Conservation (phyloP, 2,888 invertebrate species). For the Sesia bembeciformis region DNA sequence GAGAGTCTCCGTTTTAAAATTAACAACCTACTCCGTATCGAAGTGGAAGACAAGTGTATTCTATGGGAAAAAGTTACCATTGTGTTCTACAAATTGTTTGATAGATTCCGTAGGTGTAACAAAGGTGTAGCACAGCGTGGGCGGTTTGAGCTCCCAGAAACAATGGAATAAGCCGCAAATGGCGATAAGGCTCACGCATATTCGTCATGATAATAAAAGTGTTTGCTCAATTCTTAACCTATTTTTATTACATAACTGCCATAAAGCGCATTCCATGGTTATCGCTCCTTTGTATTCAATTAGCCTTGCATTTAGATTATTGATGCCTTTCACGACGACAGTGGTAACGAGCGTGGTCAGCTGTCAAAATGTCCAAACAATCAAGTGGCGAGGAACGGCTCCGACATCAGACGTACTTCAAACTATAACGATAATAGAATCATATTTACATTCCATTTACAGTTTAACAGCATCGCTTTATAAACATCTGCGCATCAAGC, state of each 20-base stretch:
- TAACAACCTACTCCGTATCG: slow-evolving; percentile 5
- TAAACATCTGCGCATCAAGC: no score
- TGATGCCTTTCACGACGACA: slow-evolving; percentile 69
- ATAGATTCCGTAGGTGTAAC: slow-evolving; percentile 6
- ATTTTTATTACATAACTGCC: slow-evolving; percentile 43
- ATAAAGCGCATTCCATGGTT: slow-evolving; percentile 62
- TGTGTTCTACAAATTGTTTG: slow-evolving; percentile 8
- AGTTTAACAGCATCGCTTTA: background rate
- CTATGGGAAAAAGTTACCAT: slow-evolving; percentile 1
- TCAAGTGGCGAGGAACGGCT: slow-evolving; percentile 40
- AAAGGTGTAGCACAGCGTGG: slow-evolving; percentile 20
- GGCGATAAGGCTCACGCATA: slow-evolving; percentile 11
- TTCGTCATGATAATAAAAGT: slow-evolving; percentile 4
- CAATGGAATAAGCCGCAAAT: slow-evolving; percentile 33
- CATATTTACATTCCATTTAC: background rate
- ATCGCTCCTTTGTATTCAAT: slow-evolving; percentile 72
- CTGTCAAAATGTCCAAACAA: slow-evolving; percentile 73
- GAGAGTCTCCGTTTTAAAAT: slow-evolving; percentile 7
- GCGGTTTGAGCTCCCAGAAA: slow-evolving; percentile 21
- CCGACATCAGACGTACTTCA: slow-evolving; percentile 1
- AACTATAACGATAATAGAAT: background rate
- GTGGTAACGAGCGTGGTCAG: slow-evolving; percentile 71
- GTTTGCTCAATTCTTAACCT: slow-evolving; percentile 25
- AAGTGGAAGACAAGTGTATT: slow-evolving; percentile 3
- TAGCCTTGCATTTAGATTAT: slow-evolving; percentile 70